phyloP scores from a whole-genome alignment of 1,140 invertebrate species.

The Neodiprion pinetum region DNA sequence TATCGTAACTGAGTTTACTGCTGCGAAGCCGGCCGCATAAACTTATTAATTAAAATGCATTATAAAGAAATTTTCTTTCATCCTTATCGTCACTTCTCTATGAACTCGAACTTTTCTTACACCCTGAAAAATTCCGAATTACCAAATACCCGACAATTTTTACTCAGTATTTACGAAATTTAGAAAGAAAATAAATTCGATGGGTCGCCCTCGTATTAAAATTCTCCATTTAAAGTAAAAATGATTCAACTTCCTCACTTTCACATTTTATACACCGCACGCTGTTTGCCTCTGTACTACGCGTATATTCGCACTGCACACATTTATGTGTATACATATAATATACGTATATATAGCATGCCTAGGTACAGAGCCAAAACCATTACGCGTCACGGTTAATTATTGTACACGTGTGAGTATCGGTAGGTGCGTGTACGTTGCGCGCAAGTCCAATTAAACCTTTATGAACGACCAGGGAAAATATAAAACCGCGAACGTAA shows the following conservation, averaged over 20 bases:
- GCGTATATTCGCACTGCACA: too few relatives aligned
- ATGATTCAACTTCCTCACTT: too few relatives aligned
- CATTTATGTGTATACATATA: too few relatives aligned
- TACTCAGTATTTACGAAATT: too few relatives aligned
- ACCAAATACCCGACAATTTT: too few relatives aligned
- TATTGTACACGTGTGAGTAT: conserved; percentile 29
- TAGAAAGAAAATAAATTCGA: conserved; percentile 21
- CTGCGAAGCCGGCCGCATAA: neutral
- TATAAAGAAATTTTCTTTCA: neutral
- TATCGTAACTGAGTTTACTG: conserved; percentile 9
- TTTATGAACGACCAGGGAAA: conserved; percentile 34
- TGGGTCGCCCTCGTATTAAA: neutral
- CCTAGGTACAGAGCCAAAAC: too few relatives aligned
- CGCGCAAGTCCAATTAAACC: conserved; percentile 40
- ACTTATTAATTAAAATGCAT: conserved; percentile 18
- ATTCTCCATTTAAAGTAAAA: neutral
- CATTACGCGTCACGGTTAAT: conserved; percentile 28
- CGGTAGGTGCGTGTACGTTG: conserved; percentile 14
- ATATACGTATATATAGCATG: too few relatives aligned
- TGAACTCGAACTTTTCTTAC: neutral
- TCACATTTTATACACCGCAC: too few relatives aligned
- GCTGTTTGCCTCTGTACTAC: conserved; percentile 13
- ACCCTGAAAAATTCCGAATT: too few relatives aligned
- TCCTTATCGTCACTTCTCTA: neutral
- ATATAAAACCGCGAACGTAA: conserved; percentile 41